Conservation (phyloP, 2,113 vertebrate genomes). For the Aythya baeri region DNA sequence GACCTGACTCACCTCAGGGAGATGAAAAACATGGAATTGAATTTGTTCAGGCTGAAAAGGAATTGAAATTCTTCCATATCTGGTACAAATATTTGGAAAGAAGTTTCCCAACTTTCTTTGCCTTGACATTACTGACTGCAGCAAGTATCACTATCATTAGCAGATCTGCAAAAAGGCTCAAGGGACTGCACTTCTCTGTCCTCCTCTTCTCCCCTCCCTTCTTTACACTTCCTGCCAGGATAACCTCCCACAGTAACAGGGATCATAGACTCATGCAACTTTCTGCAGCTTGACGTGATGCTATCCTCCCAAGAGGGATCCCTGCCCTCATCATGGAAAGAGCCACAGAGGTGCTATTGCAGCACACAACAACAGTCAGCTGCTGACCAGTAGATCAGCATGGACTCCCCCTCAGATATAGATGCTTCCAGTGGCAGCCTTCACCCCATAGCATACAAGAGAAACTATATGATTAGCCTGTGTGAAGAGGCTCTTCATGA, state of each 20-base stretch:
- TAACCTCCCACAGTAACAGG: not conserved
- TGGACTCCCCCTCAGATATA: fast-evolving
- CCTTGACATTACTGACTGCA: not conserved
- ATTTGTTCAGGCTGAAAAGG: not conserved
- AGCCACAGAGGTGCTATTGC: not conserved
- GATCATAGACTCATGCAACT: fast-evolving
- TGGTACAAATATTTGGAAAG: not conserved
- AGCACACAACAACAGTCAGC: not conserved
- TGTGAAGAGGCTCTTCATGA: not conserved
- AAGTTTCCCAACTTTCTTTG: not conserved
- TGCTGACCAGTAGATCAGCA: not conserved
- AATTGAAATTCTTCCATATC: not conserved
- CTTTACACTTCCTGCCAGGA: not conserved
- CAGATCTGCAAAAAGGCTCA: not conserved
- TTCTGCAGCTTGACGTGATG: not conserved
- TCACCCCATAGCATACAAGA: fast-evolving
- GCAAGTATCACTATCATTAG: not conserved
- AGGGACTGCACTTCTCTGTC: not conserved
- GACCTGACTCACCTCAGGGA: not conserved
- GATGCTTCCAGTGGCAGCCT: not conserved
- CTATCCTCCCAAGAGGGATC: not conserved
- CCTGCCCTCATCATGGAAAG: fast-evolving
- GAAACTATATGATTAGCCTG: fast-evolving
- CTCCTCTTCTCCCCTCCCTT: not conserved
- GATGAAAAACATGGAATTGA: not conserved